phyloP scores from a whole-genome alignment of 2,113 vertebrate species.

The Cyphomyrus plagiostoma region DNA sequence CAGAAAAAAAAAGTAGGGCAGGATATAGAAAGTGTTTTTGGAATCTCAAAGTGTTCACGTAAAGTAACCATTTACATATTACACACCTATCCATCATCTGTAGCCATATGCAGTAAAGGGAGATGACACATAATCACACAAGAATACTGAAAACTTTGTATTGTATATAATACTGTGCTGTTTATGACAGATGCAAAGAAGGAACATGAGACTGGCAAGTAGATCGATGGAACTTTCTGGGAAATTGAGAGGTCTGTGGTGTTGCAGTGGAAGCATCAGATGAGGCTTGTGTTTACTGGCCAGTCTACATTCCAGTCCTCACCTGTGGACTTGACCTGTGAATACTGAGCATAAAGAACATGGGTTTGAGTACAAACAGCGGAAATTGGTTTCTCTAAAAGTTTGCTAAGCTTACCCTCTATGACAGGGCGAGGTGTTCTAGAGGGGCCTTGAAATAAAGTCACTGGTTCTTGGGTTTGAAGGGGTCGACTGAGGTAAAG shows the following conservation, averaged over 20 bases:
- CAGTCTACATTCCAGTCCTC: neutral
- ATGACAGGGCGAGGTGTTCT: neutral
- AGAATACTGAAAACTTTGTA: neutral
- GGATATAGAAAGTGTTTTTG: neutral
- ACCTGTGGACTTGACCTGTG: neutral
- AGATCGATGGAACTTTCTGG: neutral
- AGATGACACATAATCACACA: neutral
- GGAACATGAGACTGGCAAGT: neutral
- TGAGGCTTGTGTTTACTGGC: neutral
- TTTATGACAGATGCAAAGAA: neutral
- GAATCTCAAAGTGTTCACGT: neutral
- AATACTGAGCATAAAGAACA: neutral
- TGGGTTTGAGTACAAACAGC: neutral
- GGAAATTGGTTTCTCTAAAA: neutral
- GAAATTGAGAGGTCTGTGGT: neutral
- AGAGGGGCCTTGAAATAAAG: neutral
- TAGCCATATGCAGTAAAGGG: neutral
- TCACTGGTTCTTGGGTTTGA: neutral
- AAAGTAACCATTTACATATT: neutral
- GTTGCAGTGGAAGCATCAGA: neutral
- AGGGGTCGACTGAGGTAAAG: neutral
- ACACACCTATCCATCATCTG: neutral
- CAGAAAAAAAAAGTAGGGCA: neutral
- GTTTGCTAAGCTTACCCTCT: neutral
- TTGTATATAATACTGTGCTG: neutral